Conservation (phyloP, 2,888 invertebrate genomes). For the Clivina fossor region DNA sequence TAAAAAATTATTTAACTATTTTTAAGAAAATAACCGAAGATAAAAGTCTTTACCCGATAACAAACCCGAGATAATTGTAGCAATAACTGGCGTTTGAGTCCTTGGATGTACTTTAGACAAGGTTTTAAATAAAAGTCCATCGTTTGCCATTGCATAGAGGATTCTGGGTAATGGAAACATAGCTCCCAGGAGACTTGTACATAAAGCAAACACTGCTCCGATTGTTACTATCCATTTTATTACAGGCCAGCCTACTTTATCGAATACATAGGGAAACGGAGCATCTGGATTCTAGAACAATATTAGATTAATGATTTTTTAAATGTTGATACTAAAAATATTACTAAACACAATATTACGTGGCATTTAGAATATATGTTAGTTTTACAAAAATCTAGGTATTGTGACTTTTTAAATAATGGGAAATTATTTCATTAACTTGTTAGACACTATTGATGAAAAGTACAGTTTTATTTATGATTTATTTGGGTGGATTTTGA, state of each 20-base stretch:
- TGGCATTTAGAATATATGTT: too few species aligned
- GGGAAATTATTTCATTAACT: too few species aligned
- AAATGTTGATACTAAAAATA: too few species aligned
- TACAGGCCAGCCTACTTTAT: conserved; percentile 69
- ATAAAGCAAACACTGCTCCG: conserved; percentile 81
- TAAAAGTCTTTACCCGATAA: conserved; percentile 63
- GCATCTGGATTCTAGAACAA: conserved; percentile 63
- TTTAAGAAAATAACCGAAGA: background rate
- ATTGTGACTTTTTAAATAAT: too few species aligned
- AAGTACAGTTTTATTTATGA: too few species aligned
- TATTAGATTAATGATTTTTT: too few species aligned
- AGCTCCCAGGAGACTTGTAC: conserved; percentile 73
- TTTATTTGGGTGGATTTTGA: too few species aligned
- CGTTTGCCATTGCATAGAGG: conserved; percentile 84
- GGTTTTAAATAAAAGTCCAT: conserved; percentile 75
- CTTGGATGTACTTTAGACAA: conserved; percentile 69
- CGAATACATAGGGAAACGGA: conserved; percentile 74
- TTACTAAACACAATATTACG: too few species aligned
- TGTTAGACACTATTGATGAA: too few species aligned
- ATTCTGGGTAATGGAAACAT: conserved; percentile 81
- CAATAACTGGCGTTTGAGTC: conserved; percentile 73
- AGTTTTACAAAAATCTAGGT: too few species aligned
- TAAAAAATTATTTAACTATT: too few species aligned
- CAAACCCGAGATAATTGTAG: conserved; percentile 69
- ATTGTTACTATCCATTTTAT: conserved; percentile 78